Base-by-base conservation (phyloP, 2,113 vertebrate genomes). In the Pterocles burchelli region DNA sequence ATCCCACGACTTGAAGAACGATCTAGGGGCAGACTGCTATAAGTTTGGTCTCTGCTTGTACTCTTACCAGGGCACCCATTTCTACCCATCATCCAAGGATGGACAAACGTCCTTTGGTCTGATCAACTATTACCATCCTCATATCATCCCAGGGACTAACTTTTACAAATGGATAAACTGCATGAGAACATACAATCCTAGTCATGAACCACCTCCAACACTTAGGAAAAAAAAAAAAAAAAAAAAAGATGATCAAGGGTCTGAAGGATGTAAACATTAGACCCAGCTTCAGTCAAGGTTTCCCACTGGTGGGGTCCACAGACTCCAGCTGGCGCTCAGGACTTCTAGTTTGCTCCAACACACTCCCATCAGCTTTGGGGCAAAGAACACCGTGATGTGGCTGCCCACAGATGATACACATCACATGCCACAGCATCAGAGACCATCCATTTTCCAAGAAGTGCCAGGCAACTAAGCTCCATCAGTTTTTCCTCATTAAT, bases 401-500 rank as follows among this genome's bases (percentile, higher is more conserved):
- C 45, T 51, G 26, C 45, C 13, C 31, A 28, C 8, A 28, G 20
- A n/a, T 0, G 17, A 36, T 2, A 6, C 1, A 15, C 25, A 29
- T 25, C 61, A 36, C 33, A 8, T 1, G 0, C 43, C 85, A 46
- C 48, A 12, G 22, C 80, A 77, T 13, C 55, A 43, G 38, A 51
- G 13, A 45, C 34, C 45, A 38, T 1, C 52, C 5, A 0, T 52
- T 83, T 75, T 88, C 83, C 62, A 45, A 11, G 48, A 79, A 85
- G 28, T 3, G 4, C 41, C 18, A 3, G 26, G 9, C 76, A 28
- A 22, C 72, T 22, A 6, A 38, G 17, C 28, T 31, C 48, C 4
- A 25, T 3, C 62, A 33, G 11, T 0, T 7, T 2, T 2, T 78
- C 33, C 57, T 17, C 43, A 9, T 3, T 4, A 78, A 24, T 2